Evolutionary conservation across 2,797 vertebrate genomes (phyloP), one percentile per base, ranked within the genome.

Genomic region (Sebastes glaucus): DNA sequence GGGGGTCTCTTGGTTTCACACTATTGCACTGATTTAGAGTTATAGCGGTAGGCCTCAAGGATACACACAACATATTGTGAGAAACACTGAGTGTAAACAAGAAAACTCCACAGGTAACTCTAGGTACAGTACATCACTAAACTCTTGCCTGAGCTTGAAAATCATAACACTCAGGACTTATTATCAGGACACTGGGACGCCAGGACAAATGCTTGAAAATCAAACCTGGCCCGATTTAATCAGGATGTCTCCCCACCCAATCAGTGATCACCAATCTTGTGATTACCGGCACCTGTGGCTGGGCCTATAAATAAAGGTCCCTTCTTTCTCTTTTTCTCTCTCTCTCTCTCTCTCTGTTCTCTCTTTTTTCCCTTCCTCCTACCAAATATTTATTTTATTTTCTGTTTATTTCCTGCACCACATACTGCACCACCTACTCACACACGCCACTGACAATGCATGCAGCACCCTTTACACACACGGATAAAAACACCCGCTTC

Each of bases 341-440:
- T 33, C 52, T 53, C 61, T 69, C 61, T 53, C 23, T 70, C 52
- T 46, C 33, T 64, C 7, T 46, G 16, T 46, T 46, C 6, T n/a
- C 28, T 38, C 8, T 52, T 16, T 59, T 14, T 18, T 9, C 22
- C 20, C 42, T 76, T 46, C 59, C 53, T 80, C 81, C 80, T 42
- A 85, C 80, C 16, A 53, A 57, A 57, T 73, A 7, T 66, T 83
- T 82, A 66, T 53, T 53, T 53, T 53, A 53, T 81, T 18, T 83
- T 72, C 69, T 80, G 61, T 70, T 89, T 38, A 89, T 90, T 88
- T 82, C 65, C 80, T 59, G 56, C 74, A 78, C 78, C 73, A 73
- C 73, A 74, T 64, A 85, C 79, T 78, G 79, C 71, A 73, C 77
- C 78, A 77, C 78, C 80, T 76, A 88, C 87, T 80, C 71, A 60